Conservation (phyloP, 2,797 vertebrate species). For the Protonibea diacanthus region DNA sequence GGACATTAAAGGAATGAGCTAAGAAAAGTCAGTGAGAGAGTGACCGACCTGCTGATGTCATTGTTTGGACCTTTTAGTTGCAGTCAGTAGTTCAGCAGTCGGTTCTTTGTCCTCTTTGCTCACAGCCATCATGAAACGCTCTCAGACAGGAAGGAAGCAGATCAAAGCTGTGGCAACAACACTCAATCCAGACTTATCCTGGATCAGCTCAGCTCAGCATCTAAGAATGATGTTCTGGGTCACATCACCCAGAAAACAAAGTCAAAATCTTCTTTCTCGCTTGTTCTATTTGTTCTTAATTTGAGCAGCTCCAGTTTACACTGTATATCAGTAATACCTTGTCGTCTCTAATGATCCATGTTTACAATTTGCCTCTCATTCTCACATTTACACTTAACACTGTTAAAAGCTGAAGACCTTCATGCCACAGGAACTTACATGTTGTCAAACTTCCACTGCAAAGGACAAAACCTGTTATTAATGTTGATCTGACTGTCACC, state of each 20-base stretch:
- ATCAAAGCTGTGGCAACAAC: conserved; percentile 14
- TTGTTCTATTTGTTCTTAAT: background rate
- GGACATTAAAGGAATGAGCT: too few species aligned
- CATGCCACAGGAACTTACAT: too few species aligned
- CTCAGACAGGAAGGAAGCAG: background rate
- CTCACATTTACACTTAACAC: too few species aligned
- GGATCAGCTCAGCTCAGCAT: conserved; percentile 31
- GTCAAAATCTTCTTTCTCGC: background rate
- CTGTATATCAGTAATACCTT: background rate
- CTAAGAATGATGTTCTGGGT: background rate
- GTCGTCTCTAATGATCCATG: too few species aligned
- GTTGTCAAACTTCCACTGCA: background rate
- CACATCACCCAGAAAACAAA: background rate
- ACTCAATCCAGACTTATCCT: conserved; percentile 23
- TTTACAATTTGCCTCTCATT: background rate
- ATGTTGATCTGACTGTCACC: too few species aligned
- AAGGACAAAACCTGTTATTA: background rate
- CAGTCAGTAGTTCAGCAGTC: background rate
- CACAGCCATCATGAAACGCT: background rate
- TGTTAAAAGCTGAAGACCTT: too few species aligned
- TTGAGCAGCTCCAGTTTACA: background rate
- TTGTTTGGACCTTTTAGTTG: background rate
- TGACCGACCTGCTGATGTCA: background rate
- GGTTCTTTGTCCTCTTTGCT: background rate
- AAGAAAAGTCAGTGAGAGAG: background rate